phyloP scores from a whole-genome alignment of 2,888 invertebrate genomes.

The Eumerus sabulonum region DNA sequence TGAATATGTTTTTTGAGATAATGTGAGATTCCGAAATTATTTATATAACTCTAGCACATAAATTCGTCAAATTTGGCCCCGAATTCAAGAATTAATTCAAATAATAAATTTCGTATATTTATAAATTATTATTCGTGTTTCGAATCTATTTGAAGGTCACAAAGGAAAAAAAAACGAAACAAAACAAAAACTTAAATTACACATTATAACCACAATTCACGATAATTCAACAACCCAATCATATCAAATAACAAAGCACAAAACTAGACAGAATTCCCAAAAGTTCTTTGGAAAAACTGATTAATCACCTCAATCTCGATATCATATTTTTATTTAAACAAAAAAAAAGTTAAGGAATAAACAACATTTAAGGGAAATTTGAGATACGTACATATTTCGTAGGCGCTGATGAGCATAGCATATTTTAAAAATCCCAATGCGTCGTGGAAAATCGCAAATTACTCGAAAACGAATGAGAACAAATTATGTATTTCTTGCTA shows the following conservation, averaged over 20 bases:
- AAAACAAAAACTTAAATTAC: neutral
- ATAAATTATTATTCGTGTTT: too few species aligned
- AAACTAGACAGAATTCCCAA: conserved; percentile 7
- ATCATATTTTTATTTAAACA: conserved; percentile 4
- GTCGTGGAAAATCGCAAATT: conserved; percentile 52
- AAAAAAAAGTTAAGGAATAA: neutral
- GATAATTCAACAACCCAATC: neutral
- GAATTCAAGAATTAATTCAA: too few species aligned
- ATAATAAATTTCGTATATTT: too few species aligned
- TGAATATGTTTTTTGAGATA: too few species aligned
- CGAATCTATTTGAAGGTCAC: conserved; percentile 3
- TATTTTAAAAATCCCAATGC: conserved; percentile 72
- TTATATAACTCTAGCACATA: too few species aligned
- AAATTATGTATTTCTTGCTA: conserved; percentile 68
- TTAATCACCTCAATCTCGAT: conserved; percentile 4
- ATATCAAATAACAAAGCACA: conserved; percentile 21
- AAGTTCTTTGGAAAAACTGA: conserved; percentile 10
- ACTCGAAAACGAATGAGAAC: conserved; percentile 65
- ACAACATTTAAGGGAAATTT: conserved; percentile 12
- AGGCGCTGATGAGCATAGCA: conserved; percentile 79
- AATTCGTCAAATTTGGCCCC: too few species aligned
- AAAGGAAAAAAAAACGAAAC: neutral
- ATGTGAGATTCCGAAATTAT: too few species aligned
- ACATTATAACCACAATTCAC: conserved; percentile 11
- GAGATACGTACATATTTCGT: conserved; percentile 77